Conservation (phyloP, 2,888 invertebrate genomes). For the Nowickia ferox region DNA sequence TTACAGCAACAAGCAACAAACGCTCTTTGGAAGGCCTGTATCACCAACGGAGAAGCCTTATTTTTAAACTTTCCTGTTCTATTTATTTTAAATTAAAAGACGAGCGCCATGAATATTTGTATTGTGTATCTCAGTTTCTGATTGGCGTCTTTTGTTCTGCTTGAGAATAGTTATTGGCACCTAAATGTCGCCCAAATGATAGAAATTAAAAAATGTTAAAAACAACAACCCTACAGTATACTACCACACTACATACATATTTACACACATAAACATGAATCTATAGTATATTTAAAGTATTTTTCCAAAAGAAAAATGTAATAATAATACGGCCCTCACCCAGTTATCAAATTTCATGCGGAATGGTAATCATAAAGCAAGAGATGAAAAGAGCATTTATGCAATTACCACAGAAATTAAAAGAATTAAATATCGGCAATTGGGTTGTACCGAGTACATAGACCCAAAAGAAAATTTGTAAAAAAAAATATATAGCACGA, state of each 20-base stretch:
- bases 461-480: not conserved
- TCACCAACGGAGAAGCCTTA: too few relatives aligned
- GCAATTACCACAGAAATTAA: conserved; percentile 53
- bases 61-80: too few relatives aligned
- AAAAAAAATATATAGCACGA: too few relatives aligned
- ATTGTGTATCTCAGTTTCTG: conserved; percentile 25
- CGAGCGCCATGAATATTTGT: conserved; percentile 23
- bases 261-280: not conserved
- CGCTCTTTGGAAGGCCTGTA: too few relatives aligned
- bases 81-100: conserved; percentile 18
- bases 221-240: conserved; percentile 6
- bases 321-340: conserved; percentile 13
- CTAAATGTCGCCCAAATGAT: conserved; percentile 63
- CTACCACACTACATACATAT: too few relatives aligned
- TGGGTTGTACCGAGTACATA: conserved; percentile 26
- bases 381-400: conserved; percentile 29
- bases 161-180: conserved; percentile 63
- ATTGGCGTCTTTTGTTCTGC: conserved; percentile 64
- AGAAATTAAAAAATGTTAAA: not conserved
- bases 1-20: too few relatives aligned
- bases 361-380: not conserved
- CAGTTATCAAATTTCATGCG: not conserved
- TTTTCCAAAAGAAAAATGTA: not conserved
- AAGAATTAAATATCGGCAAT: conserved; percentile 60
- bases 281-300: not conserved